These are phyloP conservation scores for Microtus pennsylvanicus DNA, from an alignment of 2,113 vertebrate genomes.

Conservation along the genomic window DNA sequence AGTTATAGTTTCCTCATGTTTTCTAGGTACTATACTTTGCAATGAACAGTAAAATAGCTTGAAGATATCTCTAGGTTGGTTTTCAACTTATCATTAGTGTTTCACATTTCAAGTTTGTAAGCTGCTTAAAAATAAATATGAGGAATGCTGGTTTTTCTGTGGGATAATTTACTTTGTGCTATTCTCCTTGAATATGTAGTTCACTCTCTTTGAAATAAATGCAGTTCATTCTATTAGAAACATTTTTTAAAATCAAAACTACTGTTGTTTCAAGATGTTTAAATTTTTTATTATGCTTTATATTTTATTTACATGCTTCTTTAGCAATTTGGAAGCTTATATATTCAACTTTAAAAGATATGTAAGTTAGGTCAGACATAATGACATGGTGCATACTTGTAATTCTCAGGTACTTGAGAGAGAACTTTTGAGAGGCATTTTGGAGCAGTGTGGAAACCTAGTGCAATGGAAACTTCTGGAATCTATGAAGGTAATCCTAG, in stretches of 20 bases:
- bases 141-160: neutral
- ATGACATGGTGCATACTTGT: neutral
- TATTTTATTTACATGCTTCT: constrained; percentile 35
- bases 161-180: neutral
- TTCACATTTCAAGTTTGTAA: constrained; percentile 44
- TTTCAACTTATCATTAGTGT: constrained; percentile 30
- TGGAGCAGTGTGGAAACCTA: neutral
- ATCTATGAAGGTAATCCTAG: neutral
- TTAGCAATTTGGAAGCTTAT: constrained; percentile 5
- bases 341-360: constrained; percentile 1
- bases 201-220: neutral
- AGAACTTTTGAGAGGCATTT: neutral
- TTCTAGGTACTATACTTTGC: neutral
- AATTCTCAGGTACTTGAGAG: neutral
- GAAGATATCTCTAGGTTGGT: neutral
- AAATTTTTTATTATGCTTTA: constrained; percentile 12
- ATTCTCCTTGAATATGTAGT: neutral
- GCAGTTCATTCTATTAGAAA: constrained; percentile 19
- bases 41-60: neutral
- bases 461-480: neutral
- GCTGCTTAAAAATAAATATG: constrained; percentile 10
- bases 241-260: neutral
- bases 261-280: neutral
- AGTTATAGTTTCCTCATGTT: neutral
- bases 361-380: neutral